Conservation (phyloP, 2,888 invertebrate species). For the Trichogramma dendrolimi region DNA sequence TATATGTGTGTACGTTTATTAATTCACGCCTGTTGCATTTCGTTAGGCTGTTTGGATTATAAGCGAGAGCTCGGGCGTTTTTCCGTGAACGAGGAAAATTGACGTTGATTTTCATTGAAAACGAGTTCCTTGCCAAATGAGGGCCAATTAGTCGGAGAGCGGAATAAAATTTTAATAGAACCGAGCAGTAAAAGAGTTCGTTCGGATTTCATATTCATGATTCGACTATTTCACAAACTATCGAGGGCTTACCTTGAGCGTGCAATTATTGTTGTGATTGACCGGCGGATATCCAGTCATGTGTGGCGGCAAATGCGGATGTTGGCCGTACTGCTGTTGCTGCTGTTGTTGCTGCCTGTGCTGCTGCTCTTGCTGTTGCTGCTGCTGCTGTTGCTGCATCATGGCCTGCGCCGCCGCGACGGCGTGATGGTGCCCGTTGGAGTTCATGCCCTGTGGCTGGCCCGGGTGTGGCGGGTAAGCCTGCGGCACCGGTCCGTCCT, state of each 20-base stretch:
- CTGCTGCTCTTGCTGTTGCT: conserved; percentile 54
- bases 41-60: too few relatives aligned
- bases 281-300: conserved; percentile 47
- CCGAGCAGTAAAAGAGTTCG: too few relatives aligned
- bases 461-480: conserved; percentile 29
- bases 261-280: conserved; percentile 56
- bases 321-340: conserved; percentile 54
- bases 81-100: too few relatives aligned
- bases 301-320: conserved; percentile 58
- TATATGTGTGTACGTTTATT: conserved; percentile 17
- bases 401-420: conserved; percentile 37
- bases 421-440: conserved; percentile 48
- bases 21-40: background rate
- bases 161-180: too few relatives aligned
- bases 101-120: too few relatives aligned
- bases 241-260: conserved; percentile 45
- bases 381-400: conserved; percentile 42
- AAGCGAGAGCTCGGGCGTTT: too few relatives aligned
- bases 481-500: conserved; percentile 4
- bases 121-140: too few relatives aligned
- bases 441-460: conserved; percentile 45
- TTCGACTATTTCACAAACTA: background rate
- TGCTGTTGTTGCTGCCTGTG: conserved; percentile 47
- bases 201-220: too few relatives aligned
- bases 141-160: too few relatives aligned